Evolutionary conservation across 2,797 vertebrate genomes (phyloP).

Genomic region (Coracias cyanogaster): DNA sequence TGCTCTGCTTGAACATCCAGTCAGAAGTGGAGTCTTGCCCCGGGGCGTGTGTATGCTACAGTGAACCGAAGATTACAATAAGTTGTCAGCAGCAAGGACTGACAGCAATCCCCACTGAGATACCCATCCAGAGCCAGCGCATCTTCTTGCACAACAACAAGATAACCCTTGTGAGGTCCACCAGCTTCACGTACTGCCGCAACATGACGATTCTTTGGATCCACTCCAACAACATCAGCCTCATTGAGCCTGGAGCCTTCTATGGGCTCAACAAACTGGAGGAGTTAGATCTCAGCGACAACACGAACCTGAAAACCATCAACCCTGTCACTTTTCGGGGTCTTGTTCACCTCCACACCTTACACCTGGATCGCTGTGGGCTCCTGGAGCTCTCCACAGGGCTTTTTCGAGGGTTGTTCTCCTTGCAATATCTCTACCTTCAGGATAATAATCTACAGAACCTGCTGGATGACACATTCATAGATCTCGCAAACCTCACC

Average conservation of each 20-base stretch:
- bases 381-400: slow-evolving; percentile 91
- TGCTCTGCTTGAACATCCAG: slow-evolving; percentile 92
- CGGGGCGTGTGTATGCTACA: slow-evolving; percentile 94
- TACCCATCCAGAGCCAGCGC: slow-evolving; percentile 93
- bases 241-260: slow-evolving; percentile 92
- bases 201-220: slow-evolving; percentile 97
- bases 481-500: slow-evolving; percentile 97
- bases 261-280: slow-evolving; percentile 91
- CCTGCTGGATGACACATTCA: slow-evolving; percentile 92
- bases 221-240: slow-evolving; percentile 96
- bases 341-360: slow-evolving; percentile 91
- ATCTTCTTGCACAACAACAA: slow-evolving; percentile 98
- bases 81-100: slow-evolving; percentile 98
- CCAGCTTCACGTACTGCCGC: slow-evolving; percentile 93
- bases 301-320: slow-evolving; percentile 90
- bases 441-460: slow-evolving; percentile 94
- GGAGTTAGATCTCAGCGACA: slow-evolving; percentile 97
- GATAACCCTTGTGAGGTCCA: slow-evolving; percentile 89
- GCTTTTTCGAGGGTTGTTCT: slow-evolving; percentile 92
- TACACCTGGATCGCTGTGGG: slow-evolving; percentile 95
- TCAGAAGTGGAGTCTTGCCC: slow-evolving; percentile 89
- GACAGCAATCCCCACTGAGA: slow-evolving; percentile 89
- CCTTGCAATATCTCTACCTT: slow-evolving; percentile 96
- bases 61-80: slow-evolving; percentile 93
- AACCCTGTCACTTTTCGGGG: slow-evolving; percentile 91